Percentiles rank a stretch among this genome's conserved stretches.
Evolutionary conservation across 1,140 invertebrate genomes (phyloP).

Genomic region (Drosophila kohkoa): DNA sequence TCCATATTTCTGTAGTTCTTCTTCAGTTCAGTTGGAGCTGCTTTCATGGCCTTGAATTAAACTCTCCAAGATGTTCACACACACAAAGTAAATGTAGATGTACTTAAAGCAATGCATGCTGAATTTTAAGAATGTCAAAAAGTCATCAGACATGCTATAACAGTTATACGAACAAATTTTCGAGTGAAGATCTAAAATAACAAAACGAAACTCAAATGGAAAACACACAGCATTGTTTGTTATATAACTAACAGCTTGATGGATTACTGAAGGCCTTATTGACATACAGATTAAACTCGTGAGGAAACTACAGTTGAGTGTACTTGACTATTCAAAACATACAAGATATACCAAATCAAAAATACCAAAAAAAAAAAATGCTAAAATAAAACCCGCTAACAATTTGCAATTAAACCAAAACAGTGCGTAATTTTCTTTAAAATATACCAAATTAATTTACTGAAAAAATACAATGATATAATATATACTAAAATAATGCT

Average conservation of each 20-base stretch:
- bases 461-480: no score
- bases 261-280: background rate
- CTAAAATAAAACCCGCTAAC: no score
- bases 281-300: background rate
- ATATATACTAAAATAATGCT: no score
- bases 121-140: constrained; percentile 52
- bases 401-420: no score
- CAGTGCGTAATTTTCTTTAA: no score
- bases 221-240: constrained; percentile 14
- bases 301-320: no score
- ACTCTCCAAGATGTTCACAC: constrained; percentile 61
- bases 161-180: constrained; percentile 27
- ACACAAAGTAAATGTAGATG: constrained; percentile 66
- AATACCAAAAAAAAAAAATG: no score
- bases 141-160: constrained; percentile 40
- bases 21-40: constrained; percentile 19
- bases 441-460: no score
- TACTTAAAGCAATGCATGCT: constrained; percentile 69
- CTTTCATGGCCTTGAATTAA: constrained; percentile 43
- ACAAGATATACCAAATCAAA: no score
- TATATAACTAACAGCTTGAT: background rate
- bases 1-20: background rate
- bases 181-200: background rate
- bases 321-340: no score
- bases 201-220: background rate